Evolutionary conservation across 2,888 invertebrate genomes (phyloP).

Genomic region (Ferrisia virgata): DNA sequence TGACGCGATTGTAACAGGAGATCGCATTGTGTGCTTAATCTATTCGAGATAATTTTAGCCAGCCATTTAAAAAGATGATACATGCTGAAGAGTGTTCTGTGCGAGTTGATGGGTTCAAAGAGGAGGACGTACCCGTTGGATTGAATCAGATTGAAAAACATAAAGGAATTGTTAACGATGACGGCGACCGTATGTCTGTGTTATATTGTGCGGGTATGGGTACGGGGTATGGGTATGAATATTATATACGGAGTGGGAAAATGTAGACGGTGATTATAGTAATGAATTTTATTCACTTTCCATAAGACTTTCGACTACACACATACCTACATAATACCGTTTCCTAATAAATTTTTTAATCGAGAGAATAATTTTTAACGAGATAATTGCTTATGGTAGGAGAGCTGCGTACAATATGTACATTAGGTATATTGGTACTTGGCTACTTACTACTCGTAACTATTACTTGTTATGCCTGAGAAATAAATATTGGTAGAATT

Average conservation of each 20-base stretch:
- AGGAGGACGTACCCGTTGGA: background rate
- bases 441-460: too few relatives aligned
- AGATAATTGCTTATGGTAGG: background rate
- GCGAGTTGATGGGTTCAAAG: background rate
- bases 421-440: too few relatives aligned
- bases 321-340: background rate
- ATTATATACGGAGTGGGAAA: background rate
- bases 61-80: background rate
- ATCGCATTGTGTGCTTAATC: background rate
- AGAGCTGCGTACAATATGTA: too few relatives aligned
- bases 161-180: too few relatives aligned
- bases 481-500: too few relatives aligned
- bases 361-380: constrained; percentile 5
- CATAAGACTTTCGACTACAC: background rate
- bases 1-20: background rate
- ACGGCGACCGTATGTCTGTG: background rate
- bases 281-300: background rate
- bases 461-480: too few relatives aligned
- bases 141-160: background rate
- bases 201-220: background rate
- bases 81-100: background rate
- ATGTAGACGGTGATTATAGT: background rate
- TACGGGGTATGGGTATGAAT: background rate
- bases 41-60: background rate
- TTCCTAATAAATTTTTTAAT: background rate